phyloP scores from a whole-genome alignment of 1,140 invertebrate genomes.

The Chironomus striatipennis region DNA sequence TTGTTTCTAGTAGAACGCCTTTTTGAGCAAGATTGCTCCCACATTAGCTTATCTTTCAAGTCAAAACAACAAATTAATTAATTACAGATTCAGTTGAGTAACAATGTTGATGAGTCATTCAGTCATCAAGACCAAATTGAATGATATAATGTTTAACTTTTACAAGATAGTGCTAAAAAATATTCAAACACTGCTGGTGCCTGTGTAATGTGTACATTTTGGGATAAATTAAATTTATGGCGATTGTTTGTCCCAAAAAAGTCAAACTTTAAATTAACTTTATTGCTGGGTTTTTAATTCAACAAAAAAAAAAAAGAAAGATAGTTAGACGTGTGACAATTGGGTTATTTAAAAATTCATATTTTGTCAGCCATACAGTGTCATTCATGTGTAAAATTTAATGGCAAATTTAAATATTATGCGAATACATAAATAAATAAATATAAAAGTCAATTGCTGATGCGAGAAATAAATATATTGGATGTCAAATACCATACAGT shows the following conservation, averaged over 20 bases:
- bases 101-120: too few species aligned
- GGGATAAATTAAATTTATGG: too few species aligned
- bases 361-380: neutral
- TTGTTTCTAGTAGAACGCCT: too few species aligned
- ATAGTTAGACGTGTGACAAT: neutral
- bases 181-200: too few species aligned
- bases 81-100: too few species aligned
- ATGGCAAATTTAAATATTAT: constrained; percentile 20
- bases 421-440: neutral
- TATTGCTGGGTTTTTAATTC: neutral
- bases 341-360: constrained; percentile 19
- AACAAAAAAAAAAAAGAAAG: neutral
- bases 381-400: constrained; percentile 13
- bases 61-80: too few species aligned
- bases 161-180: too few species aligned
- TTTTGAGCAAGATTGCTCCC: too few species aligned
- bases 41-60: too few species aligned
- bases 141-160: too few species aligned
- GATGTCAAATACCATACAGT: neutral
- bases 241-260: neutral
- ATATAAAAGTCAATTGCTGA: constrained; percentile 17
- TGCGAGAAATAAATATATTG: constrained; percentile 9
- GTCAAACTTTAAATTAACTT: neutral
- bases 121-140: too few species aligned
- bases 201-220: too few species aligned